phyloP scores from a whole-genome alignment of 2,797 vertebrate genomes.

The Tenualosa thibaudeaui region DNA sequence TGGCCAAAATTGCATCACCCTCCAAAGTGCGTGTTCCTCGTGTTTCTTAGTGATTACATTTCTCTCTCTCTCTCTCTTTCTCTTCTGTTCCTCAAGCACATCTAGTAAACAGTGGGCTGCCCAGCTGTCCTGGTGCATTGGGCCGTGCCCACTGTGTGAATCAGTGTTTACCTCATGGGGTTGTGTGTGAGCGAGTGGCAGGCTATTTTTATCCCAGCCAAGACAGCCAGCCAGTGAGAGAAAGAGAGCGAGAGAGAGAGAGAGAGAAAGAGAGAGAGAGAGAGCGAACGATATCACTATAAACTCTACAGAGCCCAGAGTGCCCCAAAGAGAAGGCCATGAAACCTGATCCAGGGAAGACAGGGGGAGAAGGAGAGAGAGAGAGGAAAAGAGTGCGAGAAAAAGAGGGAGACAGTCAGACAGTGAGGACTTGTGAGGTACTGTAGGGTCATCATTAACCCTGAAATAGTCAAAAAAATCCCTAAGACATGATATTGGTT shows the following conservation, averaged over 20 bases:
- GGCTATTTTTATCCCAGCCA: not conserved
- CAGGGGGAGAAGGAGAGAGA: not conserved
- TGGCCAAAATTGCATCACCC: not conserved
- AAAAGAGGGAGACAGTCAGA: not conserved
- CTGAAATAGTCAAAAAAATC: too few species aligned
- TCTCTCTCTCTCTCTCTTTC: not conserved
- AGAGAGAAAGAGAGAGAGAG: not conserved
- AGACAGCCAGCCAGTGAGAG: not conserved
- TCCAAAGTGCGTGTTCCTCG: not conserved
- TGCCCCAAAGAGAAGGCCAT: not conserved
- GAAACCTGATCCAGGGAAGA: not conserved
- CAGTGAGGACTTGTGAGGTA: not conserved
- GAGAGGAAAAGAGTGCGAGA: not conserved
- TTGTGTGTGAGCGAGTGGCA: not conserved
- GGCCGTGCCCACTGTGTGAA: constrained; percentile 32
- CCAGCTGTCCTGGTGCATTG: constrained; percentile 12
- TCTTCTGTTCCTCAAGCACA: not conserved
- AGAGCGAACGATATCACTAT: not conserved
- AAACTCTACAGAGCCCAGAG: not conserved
- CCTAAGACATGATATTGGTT: too few species aligned
- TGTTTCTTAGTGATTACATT: not conserved
- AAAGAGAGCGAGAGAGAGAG: not conserved
- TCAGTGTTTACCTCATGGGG: constrained; percentile 23
- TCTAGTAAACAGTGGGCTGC: not conserved
- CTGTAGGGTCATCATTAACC: too few species aligned